Percentiles rank a stretch among this genome's conserved stretches.
These are phyloP conservation scores for Sminthopsis crassicaudata DNA, from an alignment of 2,113 vertebrate species.

Conservation along the genomic window DNA sequence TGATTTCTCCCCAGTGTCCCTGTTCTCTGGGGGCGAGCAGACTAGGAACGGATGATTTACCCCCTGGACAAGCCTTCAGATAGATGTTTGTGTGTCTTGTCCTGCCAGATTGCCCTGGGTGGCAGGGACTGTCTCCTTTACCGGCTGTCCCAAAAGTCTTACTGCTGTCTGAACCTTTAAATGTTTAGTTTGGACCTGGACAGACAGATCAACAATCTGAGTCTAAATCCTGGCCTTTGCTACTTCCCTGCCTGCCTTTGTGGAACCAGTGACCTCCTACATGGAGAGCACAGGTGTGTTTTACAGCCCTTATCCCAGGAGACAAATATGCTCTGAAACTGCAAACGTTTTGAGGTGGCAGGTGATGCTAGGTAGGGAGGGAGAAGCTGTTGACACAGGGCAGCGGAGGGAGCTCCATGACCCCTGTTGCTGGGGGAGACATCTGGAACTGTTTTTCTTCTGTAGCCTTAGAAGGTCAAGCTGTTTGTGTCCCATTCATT, in stretches of 20 bases:
- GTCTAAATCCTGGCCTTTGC: background rate
- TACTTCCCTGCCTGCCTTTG: background rate
- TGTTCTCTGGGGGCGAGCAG: background rate
- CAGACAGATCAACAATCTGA: background rate
- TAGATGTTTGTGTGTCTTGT: background rate
- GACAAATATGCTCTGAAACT: background rate
- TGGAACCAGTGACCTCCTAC: background rate
- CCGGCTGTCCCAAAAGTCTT: background rate
- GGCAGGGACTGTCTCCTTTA: background rate
- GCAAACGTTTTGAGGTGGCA: conserved; percentile 1
- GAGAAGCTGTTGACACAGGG: accelerated
- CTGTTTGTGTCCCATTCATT: background rate
- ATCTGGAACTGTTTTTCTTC: conserved; percentile 65
- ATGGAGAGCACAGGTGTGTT: background rate
- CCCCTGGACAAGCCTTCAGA: background rate
- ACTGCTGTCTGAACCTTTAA: background rate
- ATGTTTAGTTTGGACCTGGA: background rate
- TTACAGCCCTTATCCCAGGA: background rate
- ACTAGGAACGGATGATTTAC: background rate
- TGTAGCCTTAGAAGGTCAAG: background rate
- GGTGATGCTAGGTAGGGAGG: background rate
- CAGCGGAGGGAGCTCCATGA: conserved; percentile 22
- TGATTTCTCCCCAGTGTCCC: background rate
- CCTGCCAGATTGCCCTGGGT: background rate
- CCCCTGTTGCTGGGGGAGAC: background rate